Evolutionary conservation across 2,888 invertebrate genomes (phyloP).

Genomic region (Galeruca laticollis): DNA sequence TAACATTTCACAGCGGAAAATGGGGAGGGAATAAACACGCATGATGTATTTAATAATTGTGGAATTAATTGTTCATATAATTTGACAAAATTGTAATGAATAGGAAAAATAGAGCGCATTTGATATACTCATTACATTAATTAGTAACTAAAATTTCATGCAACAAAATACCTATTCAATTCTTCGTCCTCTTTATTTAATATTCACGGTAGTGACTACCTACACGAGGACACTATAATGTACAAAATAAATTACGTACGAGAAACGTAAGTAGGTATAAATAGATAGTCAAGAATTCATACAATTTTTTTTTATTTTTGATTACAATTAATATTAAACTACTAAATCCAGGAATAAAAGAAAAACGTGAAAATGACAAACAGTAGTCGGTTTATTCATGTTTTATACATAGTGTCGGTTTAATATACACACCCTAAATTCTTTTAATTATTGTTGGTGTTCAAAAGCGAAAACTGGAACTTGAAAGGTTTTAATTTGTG

Average conservation of each 20-base stretch:
- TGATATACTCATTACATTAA: neutral
- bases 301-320: too few species aligned
- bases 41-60: too few species aligned
- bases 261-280: neutral
- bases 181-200: neutral
- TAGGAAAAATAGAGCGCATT: neutral
- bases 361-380: too few species aligned
- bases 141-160: neutral
- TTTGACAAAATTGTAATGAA: conserved; percentile 1
- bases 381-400: too few species aligned
- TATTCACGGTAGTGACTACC: neutral
- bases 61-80: neutral
- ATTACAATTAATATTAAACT: too few species aligned
- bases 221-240: neutral
- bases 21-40: too few species aligned
- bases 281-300: too few species aligned
- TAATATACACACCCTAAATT: neutral
- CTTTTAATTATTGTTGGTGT: neutral
- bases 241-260: neutral
- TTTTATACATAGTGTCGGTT: neutral
- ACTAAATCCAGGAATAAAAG: too few species aligned
- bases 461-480: neutral
- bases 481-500: conserved; percentile 11
- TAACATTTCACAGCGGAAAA: too few species aligned
- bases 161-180: neutral